Percentiles rank a stretch among this genome's conserved stretches.
Conservation (phyloP, 2,888 invertebrate species). For the Hypolimnas misippus region DNA sequence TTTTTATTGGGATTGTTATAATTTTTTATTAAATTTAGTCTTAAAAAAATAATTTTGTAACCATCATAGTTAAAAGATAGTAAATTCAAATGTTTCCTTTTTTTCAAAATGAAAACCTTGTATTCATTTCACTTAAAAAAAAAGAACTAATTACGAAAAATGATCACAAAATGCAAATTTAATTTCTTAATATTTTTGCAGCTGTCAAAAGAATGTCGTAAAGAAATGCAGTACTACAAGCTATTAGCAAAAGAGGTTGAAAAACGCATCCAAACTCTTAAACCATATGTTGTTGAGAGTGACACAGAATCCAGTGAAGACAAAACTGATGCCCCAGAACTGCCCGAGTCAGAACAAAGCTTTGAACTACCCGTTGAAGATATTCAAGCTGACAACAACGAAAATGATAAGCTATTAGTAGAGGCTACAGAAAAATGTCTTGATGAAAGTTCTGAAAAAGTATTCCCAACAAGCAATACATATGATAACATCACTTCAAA, state of each 20-base stretch:
- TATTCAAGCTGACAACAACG: slow-evolving; percentile 17
- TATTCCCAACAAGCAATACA: slow-evolving; percentile 33
- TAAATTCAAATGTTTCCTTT: no score
- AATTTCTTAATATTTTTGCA: slow-evolving; percentile 59
- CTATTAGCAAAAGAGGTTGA: slow-evolving; percentile 87
- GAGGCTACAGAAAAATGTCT: slow-evolving; percentile 42
- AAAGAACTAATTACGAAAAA: no score
- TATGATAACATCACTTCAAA: slow-evolving; percentile 48
- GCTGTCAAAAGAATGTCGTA: slow-evolving; percentile 86
- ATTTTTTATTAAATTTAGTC: no score
- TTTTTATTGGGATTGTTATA: no score
- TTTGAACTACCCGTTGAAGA: slow-evolving; percentile 51
- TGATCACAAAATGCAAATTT: neutral
- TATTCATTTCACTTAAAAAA: no score
- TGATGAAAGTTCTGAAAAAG: slow-evolving; percentile 33
- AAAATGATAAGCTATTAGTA: slow-evolving; percentile 43
- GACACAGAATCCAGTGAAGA: slow-evolving; percentile 60
- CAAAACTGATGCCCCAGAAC: slow-evolving; percentile 62
- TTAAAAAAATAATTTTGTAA: no score
- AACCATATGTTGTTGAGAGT: slow-evolving; percentile 61
- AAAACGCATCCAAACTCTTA: slow-evolving; percentile 76
- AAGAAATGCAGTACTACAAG: slow-evolving; percentile 87
- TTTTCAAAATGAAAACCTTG: no score
- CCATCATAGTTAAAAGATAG: no score
- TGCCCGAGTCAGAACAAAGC: slow-evolving; percentile 60